These are phyloP conservation scores for Drosophila ogumai DNA, from an alignment of 1,140 invertebrate genomes.

Conservation along the genomic window DNA sequence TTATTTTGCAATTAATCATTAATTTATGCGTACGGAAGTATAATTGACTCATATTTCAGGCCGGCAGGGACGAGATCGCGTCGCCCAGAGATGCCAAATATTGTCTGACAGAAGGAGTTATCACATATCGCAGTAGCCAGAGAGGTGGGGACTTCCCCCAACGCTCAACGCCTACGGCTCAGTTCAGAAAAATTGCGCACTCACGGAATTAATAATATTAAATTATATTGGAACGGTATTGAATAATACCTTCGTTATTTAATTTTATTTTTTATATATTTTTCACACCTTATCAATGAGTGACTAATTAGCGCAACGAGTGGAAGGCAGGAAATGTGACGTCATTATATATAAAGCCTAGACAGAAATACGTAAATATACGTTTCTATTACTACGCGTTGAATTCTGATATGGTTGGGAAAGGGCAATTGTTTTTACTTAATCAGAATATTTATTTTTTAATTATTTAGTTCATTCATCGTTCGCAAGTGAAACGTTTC, in stretches of 20 bases:
- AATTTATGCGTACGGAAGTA: constrained; percentile 82
- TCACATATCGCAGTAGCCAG: constrained; percentile 36
- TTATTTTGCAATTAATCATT: constrained; percentile 84
- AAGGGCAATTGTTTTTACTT: background rate
- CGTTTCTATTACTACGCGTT: background rate
- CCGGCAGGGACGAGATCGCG: constrained; percentile 12
- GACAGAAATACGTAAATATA: background rate
- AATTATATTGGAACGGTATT: background rate
- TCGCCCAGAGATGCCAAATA: constrained; percentile 32
- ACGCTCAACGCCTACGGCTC: background rate
- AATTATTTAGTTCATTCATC: background rate
- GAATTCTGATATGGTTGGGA: background rate
- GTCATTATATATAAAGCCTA: background rate
- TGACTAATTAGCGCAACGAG: constrained; percentile 5
- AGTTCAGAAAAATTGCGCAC: constrained; percentile 5
- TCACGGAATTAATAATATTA: background rate
- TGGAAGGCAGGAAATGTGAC: background rate
- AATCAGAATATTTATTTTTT: background rate
- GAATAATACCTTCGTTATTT: constrained; percentile 2
- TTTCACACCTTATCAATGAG: constrained; percentile 1
- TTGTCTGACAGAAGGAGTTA: constrained; percentile 32
- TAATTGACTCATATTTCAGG: constrained; percentile 82
- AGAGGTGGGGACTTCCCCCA: background rate
- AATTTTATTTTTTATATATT: background rate
- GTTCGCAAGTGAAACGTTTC: background rate